Base-by-base conservation (phyloP, 2,888 invertebrate species). In the Reticulitermes lucifugus region DNA sequence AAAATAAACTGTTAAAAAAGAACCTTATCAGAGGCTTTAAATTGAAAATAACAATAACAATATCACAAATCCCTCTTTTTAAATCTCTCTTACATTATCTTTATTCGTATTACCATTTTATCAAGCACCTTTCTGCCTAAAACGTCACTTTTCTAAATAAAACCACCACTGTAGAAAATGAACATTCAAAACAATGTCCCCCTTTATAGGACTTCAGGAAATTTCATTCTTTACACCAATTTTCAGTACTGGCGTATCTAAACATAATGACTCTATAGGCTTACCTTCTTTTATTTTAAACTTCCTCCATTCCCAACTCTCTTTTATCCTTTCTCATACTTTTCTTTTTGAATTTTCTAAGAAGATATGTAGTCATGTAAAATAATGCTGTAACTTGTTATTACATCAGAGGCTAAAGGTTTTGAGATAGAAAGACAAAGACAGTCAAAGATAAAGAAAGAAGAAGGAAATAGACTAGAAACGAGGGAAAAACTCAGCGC, bases 381-480 rank as follows among this genome's bases (percentile, higher is more conserved):
- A 65, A 81, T 81, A 81, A 70, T 70, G 46, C 70, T 46, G 43
- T 70, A 81, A 70, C 60, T 43, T 81, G 65, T 81, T 81, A 81
- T 81, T 81, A 43, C 79, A 79, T 79, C 79, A 79, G 46, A 51
- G 79, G 25, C 35, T 70, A 70, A 81, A 65, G 81, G 81, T 81
- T 81, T 70, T 70, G 22, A 46, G 77, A 81, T 70, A 70, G 81
- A 35, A 81, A 70, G 25, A 43, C 14, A 81, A 81, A 43, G 65
- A 55, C 59, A 9, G 22, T 29, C 73, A 21, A 22, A 65, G 65
- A 65, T 9, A 65, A 51, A 46, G 73, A 6, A 41, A 73, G 21
- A 70, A 41, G 41, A 21, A 41, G 7, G 73, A 73, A 18, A 73
- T 41, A 14, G 73, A 73, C n/a, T n/a, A 25, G 25, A 25, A 51